Evolutionary conservation across 2,113 vertebrate genomes (phyloP).

Genomic region (Ahaetulla prasina): DNA sequence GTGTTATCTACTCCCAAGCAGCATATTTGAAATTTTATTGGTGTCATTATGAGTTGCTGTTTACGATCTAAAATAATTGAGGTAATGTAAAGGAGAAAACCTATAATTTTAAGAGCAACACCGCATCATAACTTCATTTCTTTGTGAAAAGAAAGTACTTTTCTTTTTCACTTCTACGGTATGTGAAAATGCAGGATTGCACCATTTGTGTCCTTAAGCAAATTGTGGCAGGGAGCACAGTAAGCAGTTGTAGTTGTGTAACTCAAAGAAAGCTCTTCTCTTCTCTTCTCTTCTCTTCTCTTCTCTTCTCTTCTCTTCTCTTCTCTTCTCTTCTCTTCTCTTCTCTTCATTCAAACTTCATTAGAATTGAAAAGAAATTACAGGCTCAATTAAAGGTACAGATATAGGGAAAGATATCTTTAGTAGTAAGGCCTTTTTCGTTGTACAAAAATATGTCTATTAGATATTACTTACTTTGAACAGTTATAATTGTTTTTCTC

Average conservation of each 20-base stretch:
- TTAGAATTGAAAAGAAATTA: neutral
- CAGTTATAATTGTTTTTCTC: neutral
- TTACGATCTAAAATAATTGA: neutral
- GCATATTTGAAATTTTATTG: slow-evolving; percentile 9
- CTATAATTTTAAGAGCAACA: neutral
- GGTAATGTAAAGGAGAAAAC: neutral
- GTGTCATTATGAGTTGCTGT: neutral
- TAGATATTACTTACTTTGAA: neutral
- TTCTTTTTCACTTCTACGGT: neutral
- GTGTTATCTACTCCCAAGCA: neutral
- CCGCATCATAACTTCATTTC: neutral
- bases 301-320: neutral
- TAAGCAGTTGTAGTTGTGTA: neutral
- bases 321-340: neutral
- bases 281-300: neutral
- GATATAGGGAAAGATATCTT: neutral
- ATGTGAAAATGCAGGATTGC: neutral
- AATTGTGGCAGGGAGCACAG: neutral
- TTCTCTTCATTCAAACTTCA: neutral
- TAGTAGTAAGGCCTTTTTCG: neutral
- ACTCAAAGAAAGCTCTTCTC: neutral
- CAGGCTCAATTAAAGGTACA: neutral
- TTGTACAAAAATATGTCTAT: neutral
- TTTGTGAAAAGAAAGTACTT: neutral
- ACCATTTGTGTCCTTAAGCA: neutral